Conservation (phyloP, 2,888 invertebrate species). For the Pyrrhosoma nymphula region DNA sequence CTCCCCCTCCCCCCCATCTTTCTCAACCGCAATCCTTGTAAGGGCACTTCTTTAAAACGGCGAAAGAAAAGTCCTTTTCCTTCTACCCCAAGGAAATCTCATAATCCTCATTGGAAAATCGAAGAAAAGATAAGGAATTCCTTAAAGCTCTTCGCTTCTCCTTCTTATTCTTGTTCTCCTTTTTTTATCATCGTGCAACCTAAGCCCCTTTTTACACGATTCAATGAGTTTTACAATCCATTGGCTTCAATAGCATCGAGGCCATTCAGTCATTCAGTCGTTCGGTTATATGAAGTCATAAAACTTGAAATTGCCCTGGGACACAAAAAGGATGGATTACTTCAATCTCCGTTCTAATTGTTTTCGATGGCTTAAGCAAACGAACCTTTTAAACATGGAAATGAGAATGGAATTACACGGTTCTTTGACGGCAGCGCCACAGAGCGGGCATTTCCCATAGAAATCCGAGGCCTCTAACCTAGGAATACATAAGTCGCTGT, state of each 20-base stretch:
- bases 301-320: constrained; percentile 19
- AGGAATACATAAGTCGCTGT: background rate
- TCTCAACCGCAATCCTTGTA: background rate
- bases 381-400: background rate
- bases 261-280: constrained; percentile 53
- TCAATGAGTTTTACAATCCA: constrained; percentile 62
- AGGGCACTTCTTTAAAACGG: constrained; percentile 38
- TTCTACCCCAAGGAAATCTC: background rate
- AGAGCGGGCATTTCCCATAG: background rate
- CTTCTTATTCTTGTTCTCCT: background rate
- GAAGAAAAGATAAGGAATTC: constrained; percentile 60
- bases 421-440: background rate
- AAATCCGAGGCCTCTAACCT: background rate
- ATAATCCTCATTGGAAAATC: constrained; percentile 64
- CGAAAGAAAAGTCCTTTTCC: constrained; percentile 37
- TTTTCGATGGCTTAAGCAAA: constrained; percentile 41
- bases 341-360: constrained; percentile 56
- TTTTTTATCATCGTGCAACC: background rate
- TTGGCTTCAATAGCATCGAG: constrained; percentile 35
- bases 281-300: constrained; percentile 59
- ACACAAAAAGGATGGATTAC: constrained; percentile 29
- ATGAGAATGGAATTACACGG: background rate
- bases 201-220: constrained; percentile 56
- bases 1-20: background rate
- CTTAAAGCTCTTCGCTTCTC: constrained; percentile 37